Evolutionary conservation across 2,797 vertebrate species (phyloP).

Genomic region (Petrocephalus sullivani): DNA sequence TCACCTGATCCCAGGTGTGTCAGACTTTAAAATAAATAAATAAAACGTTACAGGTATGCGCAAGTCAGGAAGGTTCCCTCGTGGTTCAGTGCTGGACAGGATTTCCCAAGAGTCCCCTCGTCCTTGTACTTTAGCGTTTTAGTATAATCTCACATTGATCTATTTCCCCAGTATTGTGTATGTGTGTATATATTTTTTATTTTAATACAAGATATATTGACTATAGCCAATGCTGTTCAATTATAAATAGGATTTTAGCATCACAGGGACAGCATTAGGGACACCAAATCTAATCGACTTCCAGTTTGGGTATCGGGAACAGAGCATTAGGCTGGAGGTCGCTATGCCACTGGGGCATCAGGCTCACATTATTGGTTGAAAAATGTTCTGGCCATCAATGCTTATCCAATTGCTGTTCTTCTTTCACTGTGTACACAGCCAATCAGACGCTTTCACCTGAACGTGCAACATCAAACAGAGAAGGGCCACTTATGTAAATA

Average conservation of each 20-base stretch:
- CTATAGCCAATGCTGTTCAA: not conserved
- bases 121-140: not conserved
- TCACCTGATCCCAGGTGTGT: conserved; percentile 16
- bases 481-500: conserved; percentile 57
- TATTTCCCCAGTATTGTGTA: not conserved
- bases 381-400: conserved; percentile 44
- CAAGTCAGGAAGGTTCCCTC: not conserved
- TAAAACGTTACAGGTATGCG: not conserved
- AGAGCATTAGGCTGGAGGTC: not conserved
- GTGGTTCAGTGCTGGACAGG: not conserved
- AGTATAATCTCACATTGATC: not conserved
- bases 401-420: conserved; percentile 52
- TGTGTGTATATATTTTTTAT: not conserved
- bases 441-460: conserved; percentile 38
- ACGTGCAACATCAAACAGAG: conserved; percentile 39
- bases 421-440: conserved; percentile 45
- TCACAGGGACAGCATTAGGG: not conserved
- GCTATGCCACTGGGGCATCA: not conserved
- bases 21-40: not conserved
- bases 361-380: not conserved
- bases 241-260: conserved; percentile 8
- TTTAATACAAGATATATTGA: not conserved
- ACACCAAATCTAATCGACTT: conserved; percentile 12
- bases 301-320: not conserved
- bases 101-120: not conserved